Evolutionary conservation across 1,140 invertebrate species (phyloP), one percentile per base, ranked within the genome.

Genomic region (Drosophila subobscura): DNA sequence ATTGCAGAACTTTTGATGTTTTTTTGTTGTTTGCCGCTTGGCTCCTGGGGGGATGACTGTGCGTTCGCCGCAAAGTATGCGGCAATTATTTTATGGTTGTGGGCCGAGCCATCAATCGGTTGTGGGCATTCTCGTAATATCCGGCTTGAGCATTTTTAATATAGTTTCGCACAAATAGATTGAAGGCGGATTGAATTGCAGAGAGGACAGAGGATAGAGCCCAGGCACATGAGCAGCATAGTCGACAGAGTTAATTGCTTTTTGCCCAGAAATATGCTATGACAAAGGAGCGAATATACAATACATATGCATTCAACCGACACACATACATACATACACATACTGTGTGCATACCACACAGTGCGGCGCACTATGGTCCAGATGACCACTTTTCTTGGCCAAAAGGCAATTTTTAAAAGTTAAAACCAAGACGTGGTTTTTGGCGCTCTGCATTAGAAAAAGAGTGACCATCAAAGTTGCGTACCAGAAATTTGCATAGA

Each of bases 111-210:
- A 77, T 77, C 72, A 79, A 68, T 84, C 56, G 63, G 64, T 57
- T 23, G 45, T 77, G 47, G 73, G 57, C 77, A 75, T 74, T 85
- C 71, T 81, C 60, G 78, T 86, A 85, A 85, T 85, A 86, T 85
- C 81, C 81, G 81, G 81, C 81, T 88, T 88, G 78, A 77, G 52
- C 73, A 85, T 88, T 67, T 37, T 77, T 52, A 81, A 86, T 85
- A 85, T 85, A 70, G 66, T 70, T 70, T 70, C 37, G 51, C 27
- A 72, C 54, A 60, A 86, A 72, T 80, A 72, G 55, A 85, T 56
- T 63, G 64, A 61, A 64, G 58, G 49, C 50, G 55, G 46, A 37
- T 37, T 16, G 27, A 63, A 52, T 8, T 20, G 16, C 16, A 20
- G 16, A 37, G 20, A 56, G 47, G 41, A 51, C 49, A 7, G 33